Evolutionary conservation across 2,888 invertebrate genomes (phyloP).

Genomic region (Plebejus anna): DNA sequence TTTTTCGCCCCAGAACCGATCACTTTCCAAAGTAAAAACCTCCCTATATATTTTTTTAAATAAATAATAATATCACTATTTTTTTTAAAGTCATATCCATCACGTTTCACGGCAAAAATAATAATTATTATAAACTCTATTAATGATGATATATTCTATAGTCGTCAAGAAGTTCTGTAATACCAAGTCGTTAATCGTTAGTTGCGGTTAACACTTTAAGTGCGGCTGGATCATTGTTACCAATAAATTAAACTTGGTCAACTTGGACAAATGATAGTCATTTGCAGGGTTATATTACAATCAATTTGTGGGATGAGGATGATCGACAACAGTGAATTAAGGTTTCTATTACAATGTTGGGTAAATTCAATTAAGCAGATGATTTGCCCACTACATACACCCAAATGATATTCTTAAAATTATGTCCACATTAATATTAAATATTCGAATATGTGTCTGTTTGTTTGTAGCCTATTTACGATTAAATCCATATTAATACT

Average conservation of each 20-base stretch:
- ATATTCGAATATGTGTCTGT: no score
- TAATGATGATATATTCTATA: not conserved
- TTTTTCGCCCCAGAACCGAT: no score
- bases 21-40: no score
- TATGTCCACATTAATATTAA: no score
- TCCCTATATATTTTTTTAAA: no score
- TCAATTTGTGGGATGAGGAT: slow-evolving; percentile 34
- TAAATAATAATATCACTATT: no score
- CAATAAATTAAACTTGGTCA: slow-evolving; percentile 51
- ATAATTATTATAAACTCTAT: no score
- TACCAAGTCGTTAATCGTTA: slow-evolving; percentile 5
- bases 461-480: no score
- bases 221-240: slow-evolving; percentile 52
- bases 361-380: not conserved
- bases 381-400: not conserved
- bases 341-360: slow-evolving; percentile 4
- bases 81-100: no score
- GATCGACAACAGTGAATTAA: slow-evolving; percentile 24
- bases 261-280: slow-evolving; percentile 50
- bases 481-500: no score
- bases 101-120: no score
- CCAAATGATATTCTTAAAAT: no score
- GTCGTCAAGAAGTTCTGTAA: not conserved
- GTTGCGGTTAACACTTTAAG: slow-evolving; percentile 61
- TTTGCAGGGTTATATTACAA: slow-evolving; percentile 42